Evolutionary conservation across 2,797 vertebrate species (phyloP), one percentile per base, ranked within the genome.

Genomic region (Leptodactylus fallax): DNA sequence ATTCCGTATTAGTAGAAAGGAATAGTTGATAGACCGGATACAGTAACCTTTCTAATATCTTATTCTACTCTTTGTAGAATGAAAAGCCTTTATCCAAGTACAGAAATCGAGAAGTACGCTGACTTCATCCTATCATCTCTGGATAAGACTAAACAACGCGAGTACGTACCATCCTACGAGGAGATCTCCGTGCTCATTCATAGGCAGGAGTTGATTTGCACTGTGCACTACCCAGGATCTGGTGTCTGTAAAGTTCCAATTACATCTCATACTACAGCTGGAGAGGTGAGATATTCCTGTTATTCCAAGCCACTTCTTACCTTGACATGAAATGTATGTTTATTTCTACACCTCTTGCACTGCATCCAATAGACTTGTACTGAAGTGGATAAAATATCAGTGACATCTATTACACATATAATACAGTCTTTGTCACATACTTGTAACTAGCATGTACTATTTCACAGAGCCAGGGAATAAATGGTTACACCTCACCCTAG

Each of bases 121-220:
- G 96, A 95, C 84, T 99, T 99, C 93, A 97, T 99, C 92, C 93
- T 95, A 11, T 96, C 95, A 90, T 97, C 97, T 0, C 92, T 99
- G 93, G 93, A 95, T 61, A 97, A 97, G 92, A 98, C 97, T 0
- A 95, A 96, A 58, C 96, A 96, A 81, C 94, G 97, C 7, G 96
- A 98, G 92, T 95, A 95, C 0, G 98, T 99, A 88, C 98, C 98
- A 3, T 99, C 98, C 0, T 95, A 97, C 94, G 97, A 98, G 25
- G 98, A 99, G 95, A 98, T 99, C 93, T 95, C 96, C 67, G 96
- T 96, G 85, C 94, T 99, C 92, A 97, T 97, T 93, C 95, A 90
- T 85, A 91, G 96, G 77, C 96, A 97, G 91, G 96, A 97, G 93
- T 95, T 98, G 94, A 90, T 96, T 87, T 98, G 97, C 91, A 96